Percentiles rank a stretch among this genome's conserved stretches.
Evolutionary conservation across 1,140 invertebrate genomes (phyloP).

Genomic region (Lamellibrachia luymesi): DNA sequence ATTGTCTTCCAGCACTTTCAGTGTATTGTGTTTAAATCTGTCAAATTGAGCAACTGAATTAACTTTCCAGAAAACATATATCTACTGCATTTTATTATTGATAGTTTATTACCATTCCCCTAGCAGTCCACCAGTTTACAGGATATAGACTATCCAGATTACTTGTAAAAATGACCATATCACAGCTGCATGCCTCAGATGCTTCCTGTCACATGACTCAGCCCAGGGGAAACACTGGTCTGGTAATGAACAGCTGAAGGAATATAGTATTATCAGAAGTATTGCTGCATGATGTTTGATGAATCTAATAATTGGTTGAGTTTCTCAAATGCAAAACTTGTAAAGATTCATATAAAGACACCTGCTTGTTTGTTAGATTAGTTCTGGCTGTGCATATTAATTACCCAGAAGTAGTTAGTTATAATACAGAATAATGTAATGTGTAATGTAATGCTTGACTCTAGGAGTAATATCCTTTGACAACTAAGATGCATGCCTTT

Average conservation of each 20-base stretch:
- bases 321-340: neutral
- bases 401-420: neutral
- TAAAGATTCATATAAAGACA: neutral
- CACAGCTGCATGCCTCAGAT: neutral
- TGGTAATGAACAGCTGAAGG: neutral
- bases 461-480: neutral
- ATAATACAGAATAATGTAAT: neutral
- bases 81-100: too few relatives aligned
- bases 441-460: neutral
- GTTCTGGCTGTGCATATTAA: neutral
- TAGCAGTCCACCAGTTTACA: too few relatives aligned
- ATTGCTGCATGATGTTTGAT: neutral
- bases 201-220: neutral
- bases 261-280: neutral
- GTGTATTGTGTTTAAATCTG: neutral
- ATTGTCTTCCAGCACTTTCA: neutral
- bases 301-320: neutral
- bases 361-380: neutral
- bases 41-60: neutral
- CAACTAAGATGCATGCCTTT: neutral
- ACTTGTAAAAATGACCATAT: neutral
- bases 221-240: neutral
- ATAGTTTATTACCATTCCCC: too few relatives aligned
- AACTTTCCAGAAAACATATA: too few relatives aligned
- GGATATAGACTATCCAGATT: neutral